phyloP scores from a whole-genome alignment of 2,797 vertebrate genomes.

The Prionace glauca region DNA sequence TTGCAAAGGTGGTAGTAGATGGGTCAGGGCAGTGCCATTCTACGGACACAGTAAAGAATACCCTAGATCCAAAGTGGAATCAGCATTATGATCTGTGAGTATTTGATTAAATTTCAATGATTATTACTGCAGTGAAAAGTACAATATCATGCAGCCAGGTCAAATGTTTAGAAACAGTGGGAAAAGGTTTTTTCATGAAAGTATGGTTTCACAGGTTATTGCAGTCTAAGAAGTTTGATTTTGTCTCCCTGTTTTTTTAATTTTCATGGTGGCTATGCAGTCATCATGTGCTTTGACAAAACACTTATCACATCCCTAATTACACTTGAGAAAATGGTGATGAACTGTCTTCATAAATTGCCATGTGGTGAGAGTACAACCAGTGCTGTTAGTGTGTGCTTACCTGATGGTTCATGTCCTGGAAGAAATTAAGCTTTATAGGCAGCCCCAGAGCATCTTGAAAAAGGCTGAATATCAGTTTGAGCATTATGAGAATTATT shows the following conservation, averaged over 20 bases:
- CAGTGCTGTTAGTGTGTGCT: not conserved
- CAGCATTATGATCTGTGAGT: constrained; percentile 98
- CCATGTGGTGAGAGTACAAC: no score
- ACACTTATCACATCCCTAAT: no score
- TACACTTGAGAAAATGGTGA: no score
- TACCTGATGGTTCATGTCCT: not conserved
- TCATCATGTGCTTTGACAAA: no score
- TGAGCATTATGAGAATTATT: not conserved
- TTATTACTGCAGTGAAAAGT: not conserved
- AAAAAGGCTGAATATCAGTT: not conserved
- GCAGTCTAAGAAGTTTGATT: not conserved
- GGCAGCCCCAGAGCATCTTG: not conserved
- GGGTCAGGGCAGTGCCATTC: constrained; percentile 98
- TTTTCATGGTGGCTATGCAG: no score
- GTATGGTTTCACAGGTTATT: not conserved
- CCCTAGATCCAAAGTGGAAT: constrained; percentile 98
- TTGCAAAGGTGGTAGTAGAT: constrained; percentile 95
- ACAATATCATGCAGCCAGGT: not conserved
- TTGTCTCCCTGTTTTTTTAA: not conserved
- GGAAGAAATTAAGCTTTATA: not conserved
- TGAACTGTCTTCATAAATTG: no score
- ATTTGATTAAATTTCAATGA: constrained; percentile 34
- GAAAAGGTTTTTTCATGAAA: not conserved
- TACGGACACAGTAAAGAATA: constrained; percentile 98
- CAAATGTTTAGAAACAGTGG: not conserved